Evolutionary conservation across 2,888 invertebrate genomes (phyloP).

Genomic region (Drosophila ochracea): DNA sequence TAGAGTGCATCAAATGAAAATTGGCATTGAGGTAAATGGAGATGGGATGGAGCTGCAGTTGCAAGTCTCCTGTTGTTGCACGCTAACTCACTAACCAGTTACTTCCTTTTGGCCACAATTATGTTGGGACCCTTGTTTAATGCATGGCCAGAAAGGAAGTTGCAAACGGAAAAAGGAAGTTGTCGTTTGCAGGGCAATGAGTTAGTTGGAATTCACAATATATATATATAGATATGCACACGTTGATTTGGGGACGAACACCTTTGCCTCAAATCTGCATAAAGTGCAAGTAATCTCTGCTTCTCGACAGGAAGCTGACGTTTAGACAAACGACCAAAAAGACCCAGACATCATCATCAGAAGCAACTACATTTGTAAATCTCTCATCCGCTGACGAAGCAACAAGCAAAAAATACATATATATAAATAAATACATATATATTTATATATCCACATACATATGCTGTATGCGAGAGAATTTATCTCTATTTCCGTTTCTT

Average conservation of each 20-base stretch:
- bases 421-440: background rate
- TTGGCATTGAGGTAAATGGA: conserved; percentile 35
- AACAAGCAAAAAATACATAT: conserved; percentile 33
- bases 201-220: conserved; percentile 21
- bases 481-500: conserved; percentile 81
- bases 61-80: background rate
- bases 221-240: background rate
- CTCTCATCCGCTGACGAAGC: conserved; percentile 72
- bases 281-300: conserved; percentile 75
- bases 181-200: conserved; percentile 34
- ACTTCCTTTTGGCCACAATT: conserved; percentile 58
- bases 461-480: conserved; percentile 55
- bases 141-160: conserved; percentile 46
- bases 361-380: conserved; percentile 62
- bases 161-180: conserved; percentile 73
- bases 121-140: conserved; percentile 33
- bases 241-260: conserved; percentile 42
- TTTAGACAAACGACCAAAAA: conserved; percentile 73
- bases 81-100: conserved; percentile 54
- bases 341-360: conserved; percentile 46
- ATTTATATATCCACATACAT: conserved; percentile 9
- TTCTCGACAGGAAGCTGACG: conserved; percentile 69
- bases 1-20: conserved; percentile 25
- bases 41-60: conserved; percentile 11
- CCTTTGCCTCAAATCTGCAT: conserved; percentile 60